Percentiles rank a stretch among this genome's conserved stretches.
Evolutionary conservation across 2,888 invertebrate genomes (phyloP).

Genomic region (Molorchus minor): DNA sequence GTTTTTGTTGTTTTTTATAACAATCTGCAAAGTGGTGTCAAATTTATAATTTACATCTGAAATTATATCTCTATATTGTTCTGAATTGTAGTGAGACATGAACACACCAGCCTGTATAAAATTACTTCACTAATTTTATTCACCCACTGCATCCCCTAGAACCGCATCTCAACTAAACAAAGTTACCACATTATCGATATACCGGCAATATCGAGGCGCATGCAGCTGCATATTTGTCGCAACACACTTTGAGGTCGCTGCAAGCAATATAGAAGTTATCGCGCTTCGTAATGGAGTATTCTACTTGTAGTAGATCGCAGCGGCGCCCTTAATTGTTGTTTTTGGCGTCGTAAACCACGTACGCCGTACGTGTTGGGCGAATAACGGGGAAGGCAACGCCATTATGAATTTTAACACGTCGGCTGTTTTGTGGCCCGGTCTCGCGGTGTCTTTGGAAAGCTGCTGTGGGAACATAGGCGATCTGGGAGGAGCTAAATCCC

Average conservation of each 20-base stretch:
- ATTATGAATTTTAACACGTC: neutral
- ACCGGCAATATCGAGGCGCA: neutral
- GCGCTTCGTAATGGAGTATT: neutral
- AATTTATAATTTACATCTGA: too few relatives aligned
- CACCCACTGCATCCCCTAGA: neutral
- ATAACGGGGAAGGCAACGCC: too few relatives aligned
- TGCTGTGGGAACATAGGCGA: too few relatives aligned
- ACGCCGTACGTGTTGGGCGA: neutral
- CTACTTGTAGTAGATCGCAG: neutral
- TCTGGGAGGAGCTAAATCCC: too few relatives aligned
- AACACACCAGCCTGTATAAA: too few relatives aligned
- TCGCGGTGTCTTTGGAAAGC: too few relatives aligned
- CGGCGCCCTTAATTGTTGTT: neutral
- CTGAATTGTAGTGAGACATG: too few relatives aligned
- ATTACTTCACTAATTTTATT: neutral
- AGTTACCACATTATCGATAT: neutral
- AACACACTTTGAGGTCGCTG: neutral
- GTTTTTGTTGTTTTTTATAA: too few relatives aligned
- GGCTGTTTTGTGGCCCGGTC: too few relatives aligned
- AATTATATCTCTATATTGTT: too few relatives aligned
- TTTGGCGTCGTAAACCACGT: neutral
- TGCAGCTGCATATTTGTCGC: neutral
- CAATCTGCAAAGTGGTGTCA: too few relatives aligned
- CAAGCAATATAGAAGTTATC: neutral
- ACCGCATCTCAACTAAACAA: neutral